Conservation (phyloP, 2,888 invertebrate species). For the Willowsia nigromaculata region DNA sequence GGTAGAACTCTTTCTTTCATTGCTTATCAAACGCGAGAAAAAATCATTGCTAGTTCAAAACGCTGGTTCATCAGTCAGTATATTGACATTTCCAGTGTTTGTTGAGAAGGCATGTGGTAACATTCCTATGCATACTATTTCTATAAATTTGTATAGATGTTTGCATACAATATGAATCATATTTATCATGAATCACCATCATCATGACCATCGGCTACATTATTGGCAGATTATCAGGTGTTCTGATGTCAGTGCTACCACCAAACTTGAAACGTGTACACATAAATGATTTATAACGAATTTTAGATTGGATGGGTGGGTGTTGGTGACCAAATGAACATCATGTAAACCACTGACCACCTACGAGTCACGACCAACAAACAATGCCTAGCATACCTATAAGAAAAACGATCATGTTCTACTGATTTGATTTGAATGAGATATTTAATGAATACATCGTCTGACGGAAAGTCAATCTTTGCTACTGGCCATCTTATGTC, state of each 20-base stretch:
- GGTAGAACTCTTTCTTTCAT: too few species aligned
- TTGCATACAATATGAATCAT: too few species aligned
- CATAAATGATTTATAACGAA: background rate
- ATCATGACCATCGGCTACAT: background rate
- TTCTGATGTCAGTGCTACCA: background rate
- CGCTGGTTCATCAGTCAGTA: too few species aligned
- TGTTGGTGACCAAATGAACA: background rate
- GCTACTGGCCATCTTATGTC: background rate
- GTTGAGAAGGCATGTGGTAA: too few species aligned
- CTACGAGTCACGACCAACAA: background rate
- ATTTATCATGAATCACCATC: background rate
- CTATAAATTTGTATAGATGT: too few species aligned
- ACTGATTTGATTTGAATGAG: background rate
- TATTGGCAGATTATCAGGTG: background rate
- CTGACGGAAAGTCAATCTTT: background rate
- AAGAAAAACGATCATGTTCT: background rate
- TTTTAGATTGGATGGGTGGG: background rate
- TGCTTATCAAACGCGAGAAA: too few species aligned
- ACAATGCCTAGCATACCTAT: background rate
- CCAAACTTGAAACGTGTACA: background rate
- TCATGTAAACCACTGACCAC: background rate
- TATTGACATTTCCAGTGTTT: too few species aligned
- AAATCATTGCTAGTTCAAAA: too few species aligned
- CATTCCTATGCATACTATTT: too few species aligned
- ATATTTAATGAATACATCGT: background rate